These are phyloP conservation scores for Crypturellus tataupa DNA, from an alignment of 2,797 vertebrate species.

Conservation along the genomic window DNA sequence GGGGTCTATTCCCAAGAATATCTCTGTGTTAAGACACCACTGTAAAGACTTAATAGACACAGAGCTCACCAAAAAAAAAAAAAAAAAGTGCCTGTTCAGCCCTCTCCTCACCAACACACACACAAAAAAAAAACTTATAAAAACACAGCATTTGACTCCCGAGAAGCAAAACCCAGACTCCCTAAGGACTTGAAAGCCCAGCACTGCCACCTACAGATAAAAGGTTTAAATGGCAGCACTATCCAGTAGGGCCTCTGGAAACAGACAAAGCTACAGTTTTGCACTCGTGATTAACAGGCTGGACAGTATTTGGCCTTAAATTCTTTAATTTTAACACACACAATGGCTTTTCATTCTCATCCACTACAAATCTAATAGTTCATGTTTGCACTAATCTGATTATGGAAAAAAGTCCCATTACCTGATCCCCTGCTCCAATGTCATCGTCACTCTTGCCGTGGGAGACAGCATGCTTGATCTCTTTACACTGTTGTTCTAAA, in stretches of 20 bases:
- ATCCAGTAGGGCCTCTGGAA: neutral
- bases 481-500: constrained; percentile 88
- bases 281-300: neutral
- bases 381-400: neutral
- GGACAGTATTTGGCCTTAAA: neutral
- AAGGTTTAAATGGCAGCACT: neutral
- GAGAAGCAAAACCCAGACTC: neutral
- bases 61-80: neutral
- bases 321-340: neutral
- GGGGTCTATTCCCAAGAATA: neutral
- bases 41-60: neutral
- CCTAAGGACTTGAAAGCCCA: neutral
- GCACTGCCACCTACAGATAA: neutral
- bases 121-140: neutral
- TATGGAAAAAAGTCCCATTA: constrained; percentile 30
- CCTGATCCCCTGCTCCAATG: constrained; percentile 87
- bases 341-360: neutral
- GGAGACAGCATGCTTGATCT: constrained; percentile 87
- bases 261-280: neutral
- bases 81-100: neutral
- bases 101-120: neutral
- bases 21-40: neutral
- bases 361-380: neutral
- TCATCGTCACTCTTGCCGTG: constrained; percentile 85
- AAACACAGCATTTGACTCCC: neutral